These are phyloP conservation scores for Gnathonemus echidnorhynchus DNA, from an alignment of 2,113 vertebrate genomes.

Conservation along the genomic window DNA sequence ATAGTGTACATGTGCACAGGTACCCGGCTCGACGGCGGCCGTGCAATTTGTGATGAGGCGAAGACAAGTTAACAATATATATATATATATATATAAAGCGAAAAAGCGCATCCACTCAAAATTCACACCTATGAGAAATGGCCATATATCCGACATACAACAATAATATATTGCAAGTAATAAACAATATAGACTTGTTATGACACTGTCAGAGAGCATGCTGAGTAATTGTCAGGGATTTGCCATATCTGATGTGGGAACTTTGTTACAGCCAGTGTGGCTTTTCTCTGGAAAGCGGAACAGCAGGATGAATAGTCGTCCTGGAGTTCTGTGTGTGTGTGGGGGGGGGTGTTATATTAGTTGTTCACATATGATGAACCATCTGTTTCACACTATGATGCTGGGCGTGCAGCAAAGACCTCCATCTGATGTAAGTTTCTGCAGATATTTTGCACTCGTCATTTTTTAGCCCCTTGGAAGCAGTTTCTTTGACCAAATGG, in stretches of 20 bases:
- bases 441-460: neutral
- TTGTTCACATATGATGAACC: neutral
- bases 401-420: neutral
- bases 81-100: neutral
- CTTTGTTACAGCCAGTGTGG: neutral
- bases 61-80: neutral
- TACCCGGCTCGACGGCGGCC: neutral
- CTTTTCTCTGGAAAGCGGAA: constrained; percentile 8
- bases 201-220: neutral
- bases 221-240: neutral
- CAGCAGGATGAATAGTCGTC: neutral
- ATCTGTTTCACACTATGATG: neutral
- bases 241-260: neutral
- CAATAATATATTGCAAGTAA: neutral
- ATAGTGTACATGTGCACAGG: neutral
- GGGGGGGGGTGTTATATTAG: neutral
- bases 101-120: neutral
- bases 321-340: neutral
- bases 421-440: neutral
- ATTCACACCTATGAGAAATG: neutral
- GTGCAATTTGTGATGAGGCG: neutral
- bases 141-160: neutral
- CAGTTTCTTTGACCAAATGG: neutral
- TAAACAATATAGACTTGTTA: neutral
- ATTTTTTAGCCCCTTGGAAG: neutral